These are phyloP conservation scores for Numenius arquata DNA, from an alignment of 2,113 vertebrate genomes.

Conservation along the genomic window DNA sequence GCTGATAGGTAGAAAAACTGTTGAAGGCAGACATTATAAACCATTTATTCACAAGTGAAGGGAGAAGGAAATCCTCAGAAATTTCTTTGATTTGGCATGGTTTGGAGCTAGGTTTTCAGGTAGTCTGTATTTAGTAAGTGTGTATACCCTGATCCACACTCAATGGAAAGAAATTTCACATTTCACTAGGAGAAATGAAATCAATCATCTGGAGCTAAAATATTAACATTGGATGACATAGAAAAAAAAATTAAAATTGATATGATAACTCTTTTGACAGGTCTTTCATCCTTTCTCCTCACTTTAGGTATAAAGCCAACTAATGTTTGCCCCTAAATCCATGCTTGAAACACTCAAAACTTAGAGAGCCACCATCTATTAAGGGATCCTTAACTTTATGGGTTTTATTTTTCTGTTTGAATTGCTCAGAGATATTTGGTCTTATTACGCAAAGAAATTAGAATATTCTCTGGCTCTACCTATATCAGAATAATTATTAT, in stretches of 20 bases:
- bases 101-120: neutral
- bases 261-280: neutral
- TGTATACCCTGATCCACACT: rapidly evolving
- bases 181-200: neutral
- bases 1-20: neutral
- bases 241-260: neutral
- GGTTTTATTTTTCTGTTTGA: neutral
- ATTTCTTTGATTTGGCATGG: rapidly evolving
- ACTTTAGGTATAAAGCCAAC: neutral
- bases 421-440: neutral
- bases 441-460: neutral
- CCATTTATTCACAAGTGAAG: neutral
- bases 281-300: neutral
- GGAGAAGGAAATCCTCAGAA: neutral
- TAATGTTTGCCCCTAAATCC: neutral
- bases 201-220: neutral
- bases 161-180: rapidly evolving
- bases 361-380: neutral
- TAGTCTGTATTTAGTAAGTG: neutral
- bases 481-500: neutral
- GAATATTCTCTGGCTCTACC: neutral
- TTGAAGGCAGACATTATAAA: neutral
- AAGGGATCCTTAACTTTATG: neutral
- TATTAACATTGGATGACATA: neutral
- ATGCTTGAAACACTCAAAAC: neutral